Evolutionary conservation across 2,113 vertebrate species (phyloP).

Genomic region (Epinephelus moara): DNA sequence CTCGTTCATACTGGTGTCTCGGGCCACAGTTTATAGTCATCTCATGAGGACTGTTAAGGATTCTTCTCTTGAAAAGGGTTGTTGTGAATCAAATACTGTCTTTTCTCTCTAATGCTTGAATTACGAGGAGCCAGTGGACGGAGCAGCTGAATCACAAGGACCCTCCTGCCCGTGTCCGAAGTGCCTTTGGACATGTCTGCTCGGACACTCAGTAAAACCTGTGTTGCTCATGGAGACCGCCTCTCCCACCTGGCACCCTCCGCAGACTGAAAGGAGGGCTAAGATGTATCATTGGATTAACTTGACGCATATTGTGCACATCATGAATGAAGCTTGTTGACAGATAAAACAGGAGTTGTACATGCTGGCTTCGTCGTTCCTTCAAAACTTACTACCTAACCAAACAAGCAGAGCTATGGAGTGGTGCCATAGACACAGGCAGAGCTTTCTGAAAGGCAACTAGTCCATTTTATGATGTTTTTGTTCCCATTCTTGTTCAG

Average conservation of each 20-base stretch:
- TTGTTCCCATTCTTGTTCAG: slow-evolving; percentile 1
- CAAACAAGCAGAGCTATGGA: slow-evolving; percentile 40
- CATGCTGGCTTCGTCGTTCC: slow-evolving; percentile 1
- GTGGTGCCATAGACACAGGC: slow-evolving; percentile 64
- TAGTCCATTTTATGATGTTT: slow-evolving; percentile 21
- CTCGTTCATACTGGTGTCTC: slow-evolving; percentile 1
- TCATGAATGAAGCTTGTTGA: slow-evolving; percentile 23
- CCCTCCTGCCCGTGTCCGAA: slow-evolving; percentile 62
- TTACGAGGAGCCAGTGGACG: slow-evolving; percentile 36
- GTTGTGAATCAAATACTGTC: slow-evolving; percentile 46
- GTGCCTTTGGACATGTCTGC: slow-evolving; percentile 75
- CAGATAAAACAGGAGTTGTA: slow-evolving; percentile 40
- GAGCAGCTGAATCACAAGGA: slow-evolving; percentile 44
- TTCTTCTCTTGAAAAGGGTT: slow-evolving; percentile 29
- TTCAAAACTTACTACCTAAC: slow-evolving; percentile 51
- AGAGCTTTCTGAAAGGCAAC: slow-evolving; percentile 50
- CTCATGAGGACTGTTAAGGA: slow-evolving; percentile 19
- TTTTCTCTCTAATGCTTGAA: slow-evolving; percentile 68
- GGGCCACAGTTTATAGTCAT: neutral
- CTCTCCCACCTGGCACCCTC: slow-evolving; percentile 17
- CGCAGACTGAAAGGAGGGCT: slow-evolving; percentile 47
- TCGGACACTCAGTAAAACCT: slow-evolving; percentile 42
- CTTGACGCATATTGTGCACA: slow-evolving; percentile 30
- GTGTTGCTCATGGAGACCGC: slow-evolving; percentile 10
- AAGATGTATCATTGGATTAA: slow-evolving; percentile 49